phyloP scores from a whole-genome alignment of 2,113 vertebrate species.

The Halichoeres trimaculatus region DNA sequence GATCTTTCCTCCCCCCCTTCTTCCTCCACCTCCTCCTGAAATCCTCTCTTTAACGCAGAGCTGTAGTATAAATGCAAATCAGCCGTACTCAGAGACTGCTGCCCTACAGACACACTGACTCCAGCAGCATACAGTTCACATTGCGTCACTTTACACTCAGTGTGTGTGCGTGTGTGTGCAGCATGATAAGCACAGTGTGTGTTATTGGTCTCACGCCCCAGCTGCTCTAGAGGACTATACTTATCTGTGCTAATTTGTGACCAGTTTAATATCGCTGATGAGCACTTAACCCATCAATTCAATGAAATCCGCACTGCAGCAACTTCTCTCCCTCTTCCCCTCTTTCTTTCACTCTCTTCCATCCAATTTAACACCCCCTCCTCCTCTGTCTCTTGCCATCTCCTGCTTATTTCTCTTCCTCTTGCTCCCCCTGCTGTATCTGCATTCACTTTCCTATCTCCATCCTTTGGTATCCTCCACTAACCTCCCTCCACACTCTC shows the following conservation, averaged over 20 bases:
- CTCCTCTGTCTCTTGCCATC: slow-evolving; percentile 18
- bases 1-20: background rate
- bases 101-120: slow-evolving; percentile 41
- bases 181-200: slow-evolving; percentile 31
- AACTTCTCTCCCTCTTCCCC: slow-evolving; percentile 42
- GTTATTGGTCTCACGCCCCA: slow-evolving; percentile 16
- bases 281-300: slow-evolving; percentile 58
- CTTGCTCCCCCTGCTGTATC: slow-evolving; percentile 70
- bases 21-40: slow-evolving; percentile 6
- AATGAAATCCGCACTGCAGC: slow-evolving; percentile 79
- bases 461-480: background rate
- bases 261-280: slow-evolving; percentile 48
- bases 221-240: slow-evolving; percentile 30
- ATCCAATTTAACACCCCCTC: slow-evolving; percentile 35
- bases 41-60: slow-evolving; percentile 30
- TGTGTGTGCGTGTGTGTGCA: slow-evolving; percentile 37
- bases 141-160: slow-evolving; percentile 21
- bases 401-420: slow-evolving; percentile 52
- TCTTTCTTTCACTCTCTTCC: slow-evolving; percentile 32
- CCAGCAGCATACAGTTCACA: slow-evolving; percentile 21
- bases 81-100: slow-evolving; percentile 26
- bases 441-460: slow-evolving; percentile 13
- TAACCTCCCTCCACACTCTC: slow-evolving; percentile 6
- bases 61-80: slow-evolving; percentile 52
- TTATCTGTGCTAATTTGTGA: slow-evolving; percentile 39